These are phyloP conservation scores for Helogale parvula DNA, from an alignment of 2,113 vertebrate genomes.

Conservation along the genomic window DNA sequence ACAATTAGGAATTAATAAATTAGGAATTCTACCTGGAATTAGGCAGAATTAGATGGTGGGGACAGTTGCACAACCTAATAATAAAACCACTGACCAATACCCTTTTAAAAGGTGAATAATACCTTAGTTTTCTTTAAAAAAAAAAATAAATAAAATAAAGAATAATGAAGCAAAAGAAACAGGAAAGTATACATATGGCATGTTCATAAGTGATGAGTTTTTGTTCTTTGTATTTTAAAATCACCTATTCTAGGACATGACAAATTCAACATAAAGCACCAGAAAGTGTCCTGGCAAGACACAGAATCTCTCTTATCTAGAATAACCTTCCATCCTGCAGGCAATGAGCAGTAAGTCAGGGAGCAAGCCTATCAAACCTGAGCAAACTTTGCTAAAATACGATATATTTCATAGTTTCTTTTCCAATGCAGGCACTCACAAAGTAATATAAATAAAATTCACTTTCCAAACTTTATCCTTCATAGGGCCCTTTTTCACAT, in stretches of 20 bases:
- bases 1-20: neutral
- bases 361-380: neutral
- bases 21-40: neutral
- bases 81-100: neutral
- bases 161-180: neutral
- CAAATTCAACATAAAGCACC: neutral
- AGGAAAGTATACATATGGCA: neutral
- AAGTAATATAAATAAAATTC: neutral
- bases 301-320: neutral
- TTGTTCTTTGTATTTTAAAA: neutral
- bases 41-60: neutral
- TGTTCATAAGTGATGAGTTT: neutral
- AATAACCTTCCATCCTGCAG: neutral
- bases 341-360: neutral
- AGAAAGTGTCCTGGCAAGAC: neutral
- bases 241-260: neutral
- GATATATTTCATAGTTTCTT: neutral
- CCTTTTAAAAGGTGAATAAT: neutral
- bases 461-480: neutral
- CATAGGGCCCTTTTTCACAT: rapidly evolving
- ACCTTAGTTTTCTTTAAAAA: neutral
- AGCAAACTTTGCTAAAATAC: neutral
- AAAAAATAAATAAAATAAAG: neutral
- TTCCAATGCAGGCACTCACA: neutral
- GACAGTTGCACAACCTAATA: neutral